Base-by-base conservation (phyloP, 2,797 vertebrate species). In the Salmo trutta region DNA sequence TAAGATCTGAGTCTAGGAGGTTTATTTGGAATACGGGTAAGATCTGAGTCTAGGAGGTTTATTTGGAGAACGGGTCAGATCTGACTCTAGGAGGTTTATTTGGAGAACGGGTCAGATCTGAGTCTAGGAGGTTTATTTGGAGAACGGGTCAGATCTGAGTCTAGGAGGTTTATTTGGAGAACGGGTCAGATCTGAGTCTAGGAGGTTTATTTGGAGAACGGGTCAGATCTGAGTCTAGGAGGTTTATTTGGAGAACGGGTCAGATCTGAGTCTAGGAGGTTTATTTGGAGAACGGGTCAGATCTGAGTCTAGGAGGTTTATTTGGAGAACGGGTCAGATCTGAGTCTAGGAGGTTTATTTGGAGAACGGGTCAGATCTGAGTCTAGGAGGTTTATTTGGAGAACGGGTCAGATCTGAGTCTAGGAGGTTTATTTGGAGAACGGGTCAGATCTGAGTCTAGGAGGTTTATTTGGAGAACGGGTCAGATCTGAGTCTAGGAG, bases 221-320 rank as follows among this genome's bases (percentile, higher is more conserved):
- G 47, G 47, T 1, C 4, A 15, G 29, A 24, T 31, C 54, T 67
- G 8, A 78, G 75, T 21, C 75, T 54, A 12, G 19, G 24, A 2
- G 72, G 78, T 81, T 87, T 79, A 75, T 86, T 88, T 81, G 12
- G 69, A 76, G 33, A 79, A 70, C 31, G 31, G 47, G 69, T 1
- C 10, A 16, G 29, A 12, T 31, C 54, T 67, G 8, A 77, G 75
- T 21, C 75, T 54, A 12, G 5, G 24, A 5, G 72, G 77, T 80
- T 87, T 77, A 75, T 86, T 88, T 81, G 12, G 69, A 76, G 33
- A 79, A 70, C 0, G 31, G 47, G 69, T 1, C 10, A 29, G 29
- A 12, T 31, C 54, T 67, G 8, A 78, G 75, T 21, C 75, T 54
- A 12, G 5, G 24, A 2, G 72, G 76, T 80, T 87, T 79, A 75